Percentiles rank a stretch among this genome's conserved stretches.
Evolutionary conservation across 2,113 vertebrate genomes (phyloP).

Genomic region (Osmerus eperlanus): DNA sequence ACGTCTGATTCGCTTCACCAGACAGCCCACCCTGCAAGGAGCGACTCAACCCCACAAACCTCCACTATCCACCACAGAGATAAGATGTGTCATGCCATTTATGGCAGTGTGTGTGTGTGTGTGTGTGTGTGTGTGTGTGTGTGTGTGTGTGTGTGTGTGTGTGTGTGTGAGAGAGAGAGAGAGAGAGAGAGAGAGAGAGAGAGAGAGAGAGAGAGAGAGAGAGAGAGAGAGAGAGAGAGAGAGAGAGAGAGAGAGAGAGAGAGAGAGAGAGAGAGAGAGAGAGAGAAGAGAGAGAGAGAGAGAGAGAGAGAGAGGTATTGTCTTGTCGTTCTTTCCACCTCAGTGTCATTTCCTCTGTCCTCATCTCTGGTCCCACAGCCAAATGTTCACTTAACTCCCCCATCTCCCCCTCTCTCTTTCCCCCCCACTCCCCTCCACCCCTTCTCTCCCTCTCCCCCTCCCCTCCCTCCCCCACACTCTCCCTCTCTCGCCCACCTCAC

Average conservation of each 20-base stretch:
- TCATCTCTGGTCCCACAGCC: slow-evolving; percentile 22
- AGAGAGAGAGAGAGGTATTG: slow-evolving; percentile 19
- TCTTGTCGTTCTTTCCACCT: slow-evolving; percentile 44
- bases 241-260: too few relatives aligned
- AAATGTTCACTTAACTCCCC: slow-evolving; percentile 55
- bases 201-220: too few relatives aligned
- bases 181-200: too few relatives aligned
- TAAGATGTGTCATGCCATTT: slow-evolving; percentile 11
- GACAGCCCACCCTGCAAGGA: not conserved
- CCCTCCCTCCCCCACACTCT: not conserved
- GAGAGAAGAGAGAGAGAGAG: not conserved
- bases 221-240: too few relatives aligned
- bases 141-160: not conserved
- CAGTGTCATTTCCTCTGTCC: slow-evolving; percentile 29
- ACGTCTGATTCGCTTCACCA: slow-evolving; percentile 11
- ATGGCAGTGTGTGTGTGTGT: not conserved
- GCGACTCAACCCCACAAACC: not conserved
- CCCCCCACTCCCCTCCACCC: too few relatives aligned
- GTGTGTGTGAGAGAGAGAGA: too few relatives aligned
- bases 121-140: slow-evolving; percentile 3
- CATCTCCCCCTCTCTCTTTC: not conserved
- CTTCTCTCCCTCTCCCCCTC: not conserved
- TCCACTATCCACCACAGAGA: not conserved
- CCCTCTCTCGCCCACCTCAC: not conserved
- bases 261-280: too few relatives aligned